Base-by-base conservation (phyloP, 2,797 vertebrate species). In the Melopsittacus undulatus region DNA sequence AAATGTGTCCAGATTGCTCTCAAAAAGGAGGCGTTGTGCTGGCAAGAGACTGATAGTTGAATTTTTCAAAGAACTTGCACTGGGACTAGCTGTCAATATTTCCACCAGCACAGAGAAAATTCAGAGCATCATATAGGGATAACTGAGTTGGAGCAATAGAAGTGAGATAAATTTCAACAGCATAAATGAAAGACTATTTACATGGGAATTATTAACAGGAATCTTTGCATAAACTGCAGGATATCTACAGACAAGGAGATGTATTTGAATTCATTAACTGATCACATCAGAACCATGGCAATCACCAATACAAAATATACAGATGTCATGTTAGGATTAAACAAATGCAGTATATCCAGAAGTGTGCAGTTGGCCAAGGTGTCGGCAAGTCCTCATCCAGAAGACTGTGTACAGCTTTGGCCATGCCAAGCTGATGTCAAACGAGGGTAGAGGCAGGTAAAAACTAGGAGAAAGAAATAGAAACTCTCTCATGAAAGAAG, bases 341-440 rank as follows among this genome's bases (percentile, higher is more conserved):
- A 13, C 14, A 73, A 83, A 22, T 45, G 21, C 0, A 0, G 17
- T 52, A 83, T 91, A 75, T 72, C 48, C 63, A 83, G 68, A 52
- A 62, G 32, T 0, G 0, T 40, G 11, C 19, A 24, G 43, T 40
- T 40, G 63, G 43, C 38, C 38, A 75, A 79, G 40, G 14, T 20
- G 48, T 17, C 40, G 34, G 36, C 42, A 34, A 64, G 17, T 36
- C 14, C 27, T 87, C 49, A 62, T n/a, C 14, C 48, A 64, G 49
- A 48, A 68, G 49, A 49, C 3, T 63, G 12, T 40, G 48, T n/a
- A 20, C 59, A 63, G 27, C 32, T 83, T 87, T 87, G 48, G 29
- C 15, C 5, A 5, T 21, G 38, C 67, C 52, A 72, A 72, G 32
- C 7, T 75, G 29, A 27, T n/a, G 21, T 57, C 32, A 48, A 52